Percentiles rank a stretch among this genome's conserved stretches.
These are phyloP conservation scores for Mareca strepera DNA, from an alignment of 2,797 vertebrate genomes.

Conservation along the genomic window DNA sequence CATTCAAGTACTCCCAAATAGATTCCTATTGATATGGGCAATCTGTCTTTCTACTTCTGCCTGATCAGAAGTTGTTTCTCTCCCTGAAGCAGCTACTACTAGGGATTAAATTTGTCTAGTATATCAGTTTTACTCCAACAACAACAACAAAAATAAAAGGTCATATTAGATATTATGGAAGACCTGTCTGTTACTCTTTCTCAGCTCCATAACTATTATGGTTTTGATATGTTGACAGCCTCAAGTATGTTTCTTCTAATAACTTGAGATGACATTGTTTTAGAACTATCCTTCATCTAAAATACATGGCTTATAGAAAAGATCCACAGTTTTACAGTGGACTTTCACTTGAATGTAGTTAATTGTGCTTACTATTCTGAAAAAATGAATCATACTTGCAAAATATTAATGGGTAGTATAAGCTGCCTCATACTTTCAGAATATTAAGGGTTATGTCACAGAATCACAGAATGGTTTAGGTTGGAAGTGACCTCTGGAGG, in stretches of 20 bases:
- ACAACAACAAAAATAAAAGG: too few relatives aligned
- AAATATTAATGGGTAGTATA: too few relatives aligned
- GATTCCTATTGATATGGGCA: neutral
- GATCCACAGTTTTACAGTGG: neutral
- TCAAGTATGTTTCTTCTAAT: neutral
- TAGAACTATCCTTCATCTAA: neutral
- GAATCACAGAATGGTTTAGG: too few relatives aligned
- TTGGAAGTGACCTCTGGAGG: too few relatives aligned
- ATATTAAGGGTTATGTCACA: neutral
- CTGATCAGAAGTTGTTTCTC: neutral
- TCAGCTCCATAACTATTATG: neutral
- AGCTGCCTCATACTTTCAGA: neutral
- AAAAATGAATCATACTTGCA: neutral
- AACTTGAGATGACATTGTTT: neutral
- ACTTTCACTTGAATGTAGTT: neutral
- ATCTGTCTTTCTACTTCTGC: neutral
- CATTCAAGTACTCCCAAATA: neutral
- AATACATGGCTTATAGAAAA: neutral
- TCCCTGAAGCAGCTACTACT: neutral
- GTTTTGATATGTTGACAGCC: neutral
- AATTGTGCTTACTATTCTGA: neutral
- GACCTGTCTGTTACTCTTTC: neutral
- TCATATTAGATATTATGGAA: neutral
- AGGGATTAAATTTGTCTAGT: neutral
- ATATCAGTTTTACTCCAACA: neutral